These are phyloP conservation scores for Puffinus mauretanicus DNA, from an alignment of 2,113 vertebrate genomes.

Conservation along the genomic window DNA sequence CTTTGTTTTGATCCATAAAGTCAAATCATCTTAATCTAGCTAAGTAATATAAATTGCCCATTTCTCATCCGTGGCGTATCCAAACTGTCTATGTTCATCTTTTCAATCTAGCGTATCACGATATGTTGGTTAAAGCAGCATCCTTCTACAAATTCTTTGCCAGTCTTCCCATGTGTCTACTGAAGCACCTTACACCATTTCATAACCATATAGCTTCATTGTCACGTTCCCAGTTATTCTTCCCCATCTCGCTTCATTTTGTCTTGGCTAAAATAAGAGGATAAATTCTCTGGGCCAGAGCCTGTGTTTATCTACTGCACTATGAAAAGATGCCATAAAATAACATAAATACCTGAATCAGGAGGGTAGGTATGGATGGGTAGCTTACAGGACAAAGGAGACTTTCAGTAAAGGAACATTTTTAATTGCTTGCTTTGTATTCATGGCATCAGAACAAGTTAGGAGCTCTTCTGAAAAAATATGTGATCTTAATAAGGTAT, in stretches of 20 bases:
- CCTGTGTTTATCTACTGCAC: neutral
- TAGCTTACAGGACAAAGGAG: neutral
- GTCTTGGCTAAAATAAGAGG: neutral
- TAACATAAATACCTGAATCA: neutral
- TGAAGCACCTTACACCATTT: neutral
- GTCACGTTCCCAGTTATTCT: neutral
- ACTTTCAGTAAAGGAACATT: neutral
- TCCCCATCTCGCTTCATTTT: neutral
- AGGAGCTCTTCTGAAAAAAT: neutral
- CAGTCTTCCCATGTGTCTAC: neutral
- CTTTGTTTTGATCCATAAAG: neutral
- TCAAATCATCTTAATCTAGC: neutral
- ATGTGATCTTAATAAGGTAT: neutral
- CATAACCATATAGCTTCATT: neutral
- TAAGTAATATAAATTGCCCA: neutral
- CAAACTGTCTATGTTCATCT: neutral
- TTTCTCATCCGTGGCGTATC: neutral
- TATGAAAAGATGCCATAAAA: neutral
- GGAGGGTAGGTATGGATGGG: neutral
- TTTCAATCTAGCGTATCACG: neutral
- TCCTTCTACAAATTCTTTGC: neutral
- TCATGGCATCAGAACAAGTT: neutral
- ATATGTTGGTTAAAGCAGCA: neutral
- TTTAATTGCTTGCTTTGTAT: neutral
- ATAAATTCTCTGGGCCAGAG: neutral